A percentile compares a stretch with the other conserved stretches of the same genome.
These are phyloP conservation scores for Epizoanthus illoricatus DNA, from an alignment of 92 coral and sea anemone genomes.

Conservation along the genomic window DNA sequence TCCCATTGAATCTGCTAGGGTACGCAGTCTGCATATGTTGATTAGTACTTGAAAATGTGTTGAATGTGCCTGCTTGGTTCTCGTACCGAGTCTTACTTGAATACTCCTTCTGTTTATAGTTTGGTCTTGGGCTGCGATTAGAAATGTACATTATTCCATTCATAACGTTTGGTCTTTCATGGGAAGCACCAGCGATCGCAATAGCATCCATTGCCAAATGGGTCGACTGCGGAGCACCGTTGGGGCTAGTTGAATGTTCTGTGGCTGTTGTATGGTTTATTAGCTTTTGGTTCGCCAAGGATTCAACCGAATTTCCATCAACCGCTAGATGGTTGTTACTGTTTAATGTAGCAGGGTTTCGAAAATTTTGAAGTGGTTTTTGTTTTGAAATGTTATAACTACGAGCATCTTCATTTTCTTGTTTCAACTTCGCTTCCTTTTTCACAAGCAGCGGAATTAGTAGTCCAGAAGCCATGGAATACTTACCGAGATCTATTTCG, in stretches of 20 bases:
- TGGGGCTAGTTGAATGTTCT: no score
- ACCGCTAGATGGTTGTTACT: not conserved
- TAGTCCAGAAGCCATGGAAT: conserved; percentile 8
- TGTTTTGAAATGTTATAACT: not conserved
- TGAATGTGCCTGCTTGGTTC: no score
- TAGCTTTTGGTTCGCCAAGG: not conserved
- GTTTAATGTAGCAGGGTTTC: not conserved
- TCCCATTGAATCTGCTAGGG: no score
- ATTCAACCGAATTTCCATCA: not conserved
- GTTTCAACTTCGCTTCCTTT: not conserved
- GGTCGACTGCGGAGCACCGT: no score
- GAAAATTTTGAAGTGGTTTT: not conserved
- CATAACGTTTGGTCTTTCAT: not conserved
- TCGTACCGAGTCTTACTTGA: no score
- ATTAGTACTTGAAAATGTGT: no score
- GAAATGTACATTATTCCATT: not conserved
- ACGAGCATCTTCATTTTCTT: not conserved
- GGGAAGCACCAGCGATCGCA: no score
- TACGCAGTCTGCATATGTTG: no score
- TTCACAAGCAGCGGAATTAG: conserved; percentile 19
- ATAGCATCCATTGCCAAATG: no score
- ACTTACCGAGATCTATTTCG: not conserved
- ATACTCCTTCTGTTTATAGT: no score
- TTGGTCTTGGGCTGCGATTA: no score
- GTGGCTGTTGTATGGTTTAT: not conserved